Evolutionary conservation across 1,140 invertebrate genomes (phyloP).

Genomic region (Lordiphosa clarofinis): DNA sequence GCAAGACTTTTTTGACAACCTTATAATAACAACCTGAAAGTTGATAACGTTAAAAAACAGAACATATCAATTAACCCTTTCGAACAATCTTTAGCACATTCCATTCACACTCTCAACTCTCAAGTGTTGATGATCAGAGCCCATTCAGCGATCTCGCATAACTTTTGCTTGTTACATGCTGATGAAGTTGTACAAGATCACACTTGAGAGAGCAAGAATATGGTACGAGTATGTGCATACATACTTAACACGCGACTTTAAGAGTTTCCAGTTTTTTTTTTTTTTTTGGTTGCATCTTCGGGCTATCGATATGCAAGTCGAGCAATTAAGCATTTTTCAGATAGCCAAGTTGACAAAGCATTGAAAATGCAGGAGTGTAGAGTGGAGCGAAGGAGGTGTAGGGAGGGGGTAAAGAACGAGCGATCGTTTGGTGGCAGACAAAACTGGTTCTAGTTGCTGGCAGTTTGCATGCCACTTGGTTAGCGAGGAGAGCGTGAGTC

Average conservation of each 20-base stretch:
- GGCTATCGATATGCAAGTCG: conserved; percentile 17
- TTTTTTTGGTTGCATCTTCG: conserved; percentile 5
- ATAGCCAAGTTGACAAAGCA: conserved; percentile 27
- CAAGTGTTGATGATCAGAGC: too few species aligned
- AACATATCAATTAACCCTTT: too few species aligned
- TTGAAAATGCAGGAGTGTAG: conserved; percentile 1
- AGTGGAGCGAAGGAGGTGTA: background rate
- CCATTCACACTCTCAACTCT: background rate
- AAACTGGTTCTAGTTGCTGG: conserved; percentile 48
- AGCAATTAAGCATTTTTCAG: conserved; percentile 54
- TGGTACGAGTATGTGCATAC: too few species aligned
- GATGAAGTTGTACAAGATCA: too few species aligned
- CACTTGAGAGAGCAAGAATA: too few species aligned
- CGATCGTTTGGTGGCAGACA: conserved; percentile 1
- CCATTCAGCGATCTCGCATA: too few species aligned
- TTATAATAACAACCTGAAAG: too few species aligned
- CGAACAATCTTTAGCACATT: too few species aligned
- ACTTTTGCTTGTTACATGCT: too few species aligned
- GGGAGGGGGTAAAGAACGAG: background rate
- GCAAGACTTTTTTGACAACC: too few species aligned
- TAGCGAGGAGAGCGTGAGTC: conserved; percentile 5
- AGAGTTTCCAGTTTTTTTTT: conserved; percentile 1
- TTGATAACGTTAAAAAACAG: too few species aligned
- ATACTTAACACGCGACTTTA: too few species aligned
- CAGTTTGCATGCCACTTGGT: conserved; percentile 47